Conservation (phyloP, 2,888 invertebrate genomes). For the Aphodius sticticus region DNA sequence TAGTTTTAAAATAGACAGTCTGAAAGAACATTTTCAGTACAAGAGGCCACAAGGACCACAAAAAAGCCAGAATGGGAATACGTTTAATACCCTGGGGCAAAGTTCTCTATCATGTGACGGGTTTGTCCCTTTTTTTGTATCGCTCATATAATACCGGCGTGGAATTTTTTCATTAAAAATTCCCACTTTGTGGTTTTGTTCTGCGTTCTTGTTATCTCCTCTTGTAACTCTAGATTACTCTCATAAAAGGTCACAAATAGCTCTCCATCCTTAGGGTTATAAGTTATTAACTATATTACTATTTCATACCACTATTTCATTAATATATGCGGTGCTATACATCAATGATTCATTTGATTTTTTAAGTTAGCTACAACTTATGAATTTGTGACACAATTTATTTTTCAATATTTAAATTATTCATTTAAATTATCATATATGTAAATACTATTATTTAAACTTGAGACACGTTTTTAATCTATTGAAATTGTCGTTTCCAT, state of each 20-base stretch:
- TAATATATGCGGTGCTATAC: too few species aligned
- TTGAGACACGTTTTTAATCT: too few species aligned
- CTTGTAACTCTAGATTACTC: not conserved
- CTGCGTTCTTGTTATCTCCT: not conserved
- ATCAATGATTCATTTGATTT: too few species aligned
- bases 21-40: not conserved
- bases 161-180: conserved; percentile 4
- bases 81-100: not conserved
- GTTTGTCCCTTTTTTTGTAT: conserved; percentile 1
- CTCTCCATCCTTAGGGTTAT: not conserved
- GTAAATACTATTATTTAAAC: too few species aligned
- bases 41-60: not conserved
- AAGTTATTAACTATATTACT: not conserved
- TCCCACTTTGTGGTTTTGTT: not conserved
- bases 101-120: conserved; percentile 4
- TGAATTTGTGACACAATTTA: too few species aligned
- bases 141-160: not conserved
- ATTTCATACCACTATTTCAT: too few species aligned
- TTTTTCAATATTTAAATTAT: too few species aligned
- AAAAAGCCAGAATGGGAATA: not conserved
- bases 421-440: too few species aligned
- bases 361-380: too few species aligned
- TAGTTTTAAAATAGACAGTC: not conserved
- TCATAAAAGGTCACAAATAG: not conserved
- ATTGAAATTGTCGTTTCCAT: too few species aligned